A percentile compares a stretch with the other conserved stretches of the same genome.
phyloP scores from a whole-genome alignment of 1,140 invertebrate species.

The Pachyrhynchus sulphureomaculatus region DNA sequence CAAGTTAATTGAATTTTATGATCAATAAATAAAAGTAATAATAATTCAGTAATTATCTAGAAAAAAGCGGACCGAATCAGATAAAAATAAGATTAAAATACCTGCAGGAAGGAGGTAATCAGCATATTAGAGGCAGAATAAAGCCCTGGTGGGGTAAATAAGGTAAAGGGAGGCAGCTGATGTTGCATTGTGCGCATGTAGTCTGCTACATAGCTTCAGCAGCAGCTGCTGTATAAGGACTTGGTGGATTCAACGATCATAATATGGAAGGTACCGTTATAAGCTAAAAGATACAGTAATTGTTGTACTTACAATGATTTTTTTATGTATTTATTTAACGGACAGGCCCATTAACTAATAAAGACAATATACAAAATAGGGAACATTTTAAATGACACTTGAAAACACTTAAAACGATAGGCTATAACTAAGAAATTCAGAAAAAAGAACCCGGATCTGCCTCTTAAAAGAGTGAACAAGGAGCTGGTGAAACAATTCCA shows the following conservation, averaged over 20 bases:
- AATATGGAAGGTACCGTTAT: constrained; percentile 41
- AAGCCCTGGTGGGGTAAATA: constrained; percentile 64
- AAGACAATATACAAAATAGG: too few relatives aligned
- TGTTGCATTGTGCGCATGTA: constrained; percentile 82
- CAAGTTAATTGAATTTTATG: not conserved
- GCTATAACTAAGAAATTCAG: too few relatives aligned
- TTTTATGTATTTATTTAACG: too few relatives aligned
- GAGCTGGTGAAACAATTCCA: too few relatives aligned
- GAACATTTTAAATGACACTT: too few relatives aligned
- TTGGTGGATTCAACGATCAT: constrained; percentile 50
- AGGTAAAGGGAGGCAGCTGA: constrained; percentile 72
- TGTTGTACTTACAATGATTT: too few relatives aligned
- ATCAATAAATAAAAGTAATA: not conserved
- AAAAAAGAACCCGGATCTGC: too few relatives aligned
- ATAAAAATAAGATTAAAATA: not conserved
- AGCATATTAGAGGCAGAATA: constrained; percentile 63
- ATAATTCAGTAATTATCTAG: not conserved
- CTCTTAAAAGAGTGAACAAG: too few relatives aligned
- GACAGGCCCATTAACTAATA: too few relatives aligned
- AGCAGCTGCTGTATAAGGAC: constrained; percentile 59
- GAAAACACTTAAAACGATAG: too few relatives aligned
- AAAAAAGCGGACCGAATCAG: not conserved
- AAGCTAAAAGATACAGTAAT: too few relatives aligned
- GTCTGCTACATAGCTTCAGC: constrained; percentile 76
- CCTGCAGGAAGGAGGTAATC: constrained; percentile 63